Evolutionary conservation across 2,113 vertebrate genomes (phyloP).

Genomic region (Ptyas mucosa): DNA sequence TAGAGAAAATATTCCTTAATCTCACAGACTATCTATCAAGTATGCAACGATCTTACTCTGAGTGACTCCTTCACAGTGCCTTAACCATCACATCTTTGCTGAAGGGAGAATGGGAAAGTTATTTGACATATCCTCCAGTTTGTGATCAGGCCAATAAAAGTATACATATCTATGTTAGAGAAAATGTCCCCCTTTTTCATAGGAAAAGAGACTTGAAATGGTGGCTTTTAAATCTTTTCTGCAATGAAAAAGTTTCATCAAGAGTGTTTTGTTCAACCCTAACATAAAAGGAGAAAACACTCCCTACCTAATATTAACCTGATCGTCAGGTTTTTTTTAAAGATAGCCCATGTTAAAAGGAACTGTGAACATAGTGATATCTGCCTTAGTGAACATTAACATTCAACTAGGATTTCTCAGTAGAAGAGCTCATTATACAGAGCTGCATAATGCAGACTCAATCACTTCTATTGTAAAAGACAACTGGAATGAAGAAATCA

Average conservation of each 20-base stretch:
- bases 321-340: constrained; percentile 3
- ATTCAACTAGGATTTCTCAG: constrained; percentile 33
- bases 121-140: neutral
- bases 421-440: constrained; percentile 7
- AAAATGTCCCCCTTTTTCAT: neutral
- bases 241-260: neutral
- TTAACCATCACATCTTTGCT: neutral
- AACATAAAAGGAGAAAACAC: constrained; percentile 40
- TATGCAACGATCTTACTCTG: neutral
- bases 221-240: neutral
- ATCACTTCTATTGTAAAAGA: constrained; percentile 24
- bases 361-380: constrained; percentile 23
- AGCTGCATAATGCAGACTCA: constrained; percentile 27
- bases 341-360: constrained; percentile 33
- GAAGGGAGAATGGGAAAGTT: neutral
- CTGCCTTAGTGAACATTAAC: constrained; percentile 25
- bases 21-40: neutral
- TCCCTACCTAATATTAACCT: neutral
- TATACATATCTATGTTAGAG: neutral
- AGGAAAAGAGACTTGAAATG: neutral
- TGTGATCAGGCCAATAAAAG: neutral
- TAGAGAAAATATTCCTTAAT: neutral
- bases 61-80: neutral
- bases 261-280: neutral
- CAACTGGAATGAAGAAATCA: constrained; percentile 9